phyloP scores from a whole-genome alignment of 2,888 invertebrate genomes.

The Selenia dentaria region DNA sequence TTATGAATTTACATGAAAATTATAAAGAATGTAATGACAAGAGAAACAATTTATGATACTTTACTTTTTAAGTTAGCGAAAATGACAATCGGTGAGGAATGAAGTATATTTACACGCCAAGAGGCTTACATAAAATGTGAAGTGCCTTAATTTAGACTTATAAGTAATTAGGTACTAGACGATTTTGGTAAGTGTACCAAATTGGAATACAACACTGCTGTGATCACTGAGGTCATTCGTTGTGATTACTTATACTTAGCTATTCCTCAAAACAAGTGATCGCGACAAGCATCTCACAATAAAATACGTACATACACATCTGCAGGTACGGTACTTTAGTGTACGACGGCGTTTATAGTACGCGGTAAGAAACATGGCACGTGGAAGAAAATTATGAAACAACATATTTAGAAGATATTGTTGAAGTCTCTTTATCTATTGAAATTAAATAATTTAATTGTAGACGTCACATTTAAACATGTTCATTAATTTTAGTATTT shows the following conservation, averaged over 20 bases:
- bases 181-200: constrained; percentile 74
- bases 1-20: constrained; percentile 15
- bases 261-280: constrained; percentile 50
- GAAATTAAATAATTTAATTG: no score
- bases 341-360: constrained; percentile 13
- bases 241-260: constrained; percentile 37
- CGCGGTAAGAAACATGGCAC: constrained; percentile 41
- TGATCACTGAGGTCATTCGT: constrained; percentile 60
- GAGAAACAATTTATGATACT: constrained; percentile 13
- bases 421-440: no score
- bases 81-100: constrained; percentile 42
- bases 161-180: constrained; percentile 73
- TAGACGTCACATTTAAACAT: no score
- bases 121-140: constrained; percentile 39
- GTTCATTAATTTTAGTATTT: no score
- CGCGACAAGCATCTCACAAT: constrained; percentile 37
- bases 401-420: not conserved
- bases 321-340: constrained; percentile 1
- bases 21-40: constrained; percentile 19
- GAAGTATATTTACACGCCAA: constrained; percentile 54
- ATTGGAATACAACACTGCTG: constrained; percentile 71
- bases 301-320: constrained; percentile 14
- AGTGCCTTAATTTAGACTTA: constrained; percentile 58
- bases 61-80: constrained; percentile 19
- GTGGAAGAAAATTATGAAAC: constrained; percentile 5